phyloP scores from a whole-genome alignment of 2,113 vertebrate genomes.

The Otocyon megalotis region DNA sequence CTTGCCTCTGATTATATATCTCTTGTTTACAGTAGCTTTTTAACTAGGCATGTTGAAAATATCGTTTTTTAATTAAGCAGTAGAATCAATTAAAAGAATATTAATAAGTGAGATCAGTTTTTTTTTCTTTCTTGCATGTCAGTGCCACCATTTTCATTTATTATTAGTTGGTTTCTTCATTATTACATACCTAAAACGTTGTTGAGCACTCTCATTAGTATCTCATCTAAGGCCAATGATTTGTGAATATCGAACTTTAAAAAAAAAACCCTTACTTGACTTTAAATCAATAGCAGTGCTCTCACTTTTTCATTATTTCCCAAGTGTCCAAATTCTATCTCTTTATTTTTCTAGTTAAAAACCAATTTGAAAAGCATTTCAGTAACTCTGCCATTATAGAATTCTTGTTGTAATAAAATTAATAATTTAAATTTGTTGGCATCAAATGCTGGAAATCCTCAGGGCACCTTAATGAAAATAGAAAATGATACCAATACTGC shows the following conservation, averaged over 20 bases:
- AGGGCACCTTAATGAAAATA: constrained; percentile 75
- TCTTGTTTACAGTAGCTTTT: constrained; percentile 52
- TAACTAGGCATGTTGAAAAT: neutral
- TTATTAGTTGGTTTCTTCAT: constrained; percentile 44
- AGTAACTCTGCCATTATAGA: constrained; percentile 68
- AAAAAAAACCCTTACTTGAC: constrained; percentile 52
- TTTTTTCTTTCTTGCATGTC: neutral
- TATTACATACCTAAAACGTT: constrained; percentile 11
- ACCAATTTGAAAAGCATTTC: constrained; percentile 72
- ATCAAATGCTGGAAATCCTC: constrained; percentile 67
- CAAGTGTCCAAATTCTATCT: constrained; percentile 54
- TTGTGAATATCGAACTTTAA: constrained; percentile 67
- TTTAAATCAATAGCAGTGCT: constrained; percentile 68
- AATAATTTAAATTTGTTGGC: constrained; percentile 82
- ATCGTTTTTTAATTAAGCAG: constrained; percentile 45
- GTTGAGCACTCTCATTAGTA: neutral
- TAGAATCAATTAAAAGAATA: constrained; percentile 63
- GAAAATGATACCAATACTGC: constrained; percentile 65
- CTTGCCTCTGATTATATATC: constrained; percentile 23
- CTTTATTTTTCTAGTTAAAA: constrained; percentile 80
- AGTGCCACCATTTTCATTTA: neutral
- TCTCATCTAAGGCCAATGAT: constrained; percentile 61
- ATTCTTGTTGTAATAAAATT: constrained; percentile 79
- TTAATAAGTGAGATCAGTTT: constrained; percentile 43
- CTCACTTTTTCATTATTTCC: constrained; percentile 70